These are phyloP conservation scores for Taphrorychus bicolor DNA, from an alignment of 2,888 invertebrate species.

Conservation along the genomic window DNA sequence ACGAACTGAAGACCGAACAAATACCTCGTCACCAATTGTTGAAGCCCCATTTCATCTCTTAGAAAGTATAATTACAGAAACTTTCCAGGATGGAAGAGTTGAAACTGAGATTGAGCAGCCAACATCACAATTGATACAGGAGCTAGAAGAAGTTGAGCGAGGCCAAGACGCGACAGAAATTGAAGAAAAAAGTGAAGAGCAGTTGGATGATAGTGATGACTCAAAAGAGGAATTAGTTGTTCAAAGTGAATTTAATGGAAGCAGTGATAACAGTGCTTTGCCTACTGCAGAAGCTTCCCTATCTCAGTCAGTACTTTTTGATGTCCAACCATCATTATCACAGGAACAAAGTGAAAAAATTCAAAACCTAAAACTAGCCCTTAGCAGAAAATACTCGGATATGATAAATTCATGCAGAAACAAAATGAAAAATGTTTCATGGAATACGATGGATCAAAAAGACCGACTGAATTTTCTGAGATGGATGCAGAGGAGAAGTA, in stretches of 20 bases:
- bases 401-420: conserved; percentile 14
- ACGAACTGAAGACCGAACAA: neutral
- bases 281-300: too few relatives aligned
- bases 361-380: conserved; percentile 21
- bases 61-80: conserved; percentile 1
- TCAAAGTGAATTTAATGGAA: neutral
- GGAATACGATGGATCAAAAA: conserved; percentile 22
- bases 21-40: neutral
- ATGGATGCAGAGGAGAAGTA: neutral
- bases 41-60: neutral
- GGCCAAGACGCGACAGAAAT: neutral
- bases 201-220: neutral
- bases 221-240: neutral
- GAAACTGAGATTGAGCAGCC: neutral
- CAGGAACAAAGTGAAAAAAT: conserved; percentile 14
- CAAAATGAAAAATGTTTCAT: conserved; percentile 14
- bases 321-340: neutral
- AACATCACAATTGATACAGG: neutral
- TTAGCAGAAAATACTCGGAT: conserved; percentile 17
- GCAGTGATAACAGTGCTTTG: neutral
- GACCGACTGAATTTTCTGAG: conserved; percentile 22
- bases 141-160: neutral
- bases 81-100: neutral
- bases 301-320: neutral
- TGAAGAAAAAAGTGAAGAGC: neutral